phyloP scores from a whole-genome alignment of 2,797 vertebrate species.

The Etheostoma nigrum region DNA sequence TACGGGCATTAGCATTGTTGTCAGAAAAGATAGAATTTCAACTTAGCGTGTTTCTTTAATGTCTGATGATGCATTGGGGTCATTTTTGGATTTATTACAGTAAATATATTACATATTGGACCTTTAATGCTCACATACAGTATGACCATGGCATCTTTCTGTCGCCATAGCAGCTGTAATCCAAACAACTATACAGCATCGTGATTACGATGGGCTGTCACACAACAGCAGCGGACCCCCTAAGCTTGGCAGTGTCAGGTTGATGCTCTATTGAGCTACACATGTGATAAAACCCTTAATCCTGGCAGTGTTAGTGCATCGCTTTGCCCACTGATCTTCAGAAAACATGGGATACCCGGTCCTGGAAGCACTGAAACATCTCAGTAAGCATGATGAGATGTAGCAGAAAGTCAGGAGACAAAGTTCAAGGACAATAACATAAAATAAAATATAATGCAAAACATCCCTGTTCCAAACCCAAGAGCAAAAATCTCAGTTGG shows the following conservation, averaged over 20 bases:
- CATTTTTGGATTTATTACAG: too few relatives aligned
- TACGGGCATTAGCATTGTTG: too few relatives aligned
- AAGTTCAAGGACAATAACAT: slow-evolving; percentile 52
- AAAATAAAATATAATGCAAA: slow-evolving; percentile 28
- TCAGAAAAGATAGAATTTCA: too few relatives aligned
- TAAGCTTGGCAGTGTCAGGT: slow-evolving; percentile 55
- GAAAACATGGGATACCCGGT: slow-evolving; percentile 40
- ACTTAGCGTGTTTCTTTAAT: too few relatives aligned
- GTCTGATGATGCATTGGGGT: too few relatives aligned
- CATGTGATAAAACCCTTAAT: slow-evolving; percentile 68
- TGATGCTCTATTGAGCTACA: slow-evolving; percentile 57
- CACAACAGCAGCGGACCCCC: slow-evolving; percentile 16
- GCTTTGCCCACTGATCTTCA: slow-evolving; percentile 47
- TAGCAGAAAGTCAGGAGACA: slow-evolving; percentile 20
- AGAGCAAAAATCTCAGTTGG: slow-evolving; percentile 28
- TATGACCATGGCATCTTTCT: too few relatives aligned
- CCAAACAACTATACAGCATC: slow-evolving; percentile 35
- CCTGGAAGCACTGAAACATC: slow-evolving; percentile 42
- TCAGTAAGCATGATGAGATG: slow-evolving; percentile 45
- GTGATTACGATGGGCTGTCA: slow-evolving; percentile 16
- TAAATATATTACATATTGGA: too few relatives aligned
- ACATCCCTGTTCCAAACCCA: slow-evolving; percentile 10
- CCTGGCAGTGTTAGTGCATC: slow-evolving; percentile 44
- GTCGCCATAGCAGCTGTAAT: slow-evolving; percentile 29
- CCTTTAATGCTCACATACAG: too few relatives aligned